Evolutionary conservation across 2,797 vertebrate species (phyloP).

Genomic region (Bradypus variegatus): DNA sequence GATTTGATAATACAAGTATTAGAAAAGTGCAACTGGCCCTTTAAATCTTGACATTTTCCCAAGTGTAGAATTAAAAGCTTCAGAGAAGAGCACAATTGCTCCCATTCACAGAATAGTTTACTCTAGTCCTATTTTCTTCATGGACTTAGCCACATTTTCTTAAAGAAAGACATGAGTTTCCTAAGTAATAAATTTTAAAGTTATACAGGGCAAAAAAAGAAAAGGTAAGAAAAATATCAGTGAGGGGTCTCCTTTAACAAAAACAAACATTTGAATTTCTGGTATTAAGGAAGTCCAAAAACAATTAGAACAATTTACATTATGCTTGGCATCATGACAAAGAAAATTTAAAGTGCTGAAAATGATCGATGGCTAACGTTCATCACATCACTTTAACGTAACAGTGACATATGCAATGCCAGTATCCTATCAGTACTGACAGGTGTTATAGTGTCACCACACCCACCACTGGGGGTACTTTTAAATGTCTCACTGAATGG

Average conservation of each 20-base stretch:
- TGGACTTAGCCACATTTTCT: neutral
- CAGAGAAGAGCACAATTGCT: conserved; percentile 64
- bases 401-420: neutral
- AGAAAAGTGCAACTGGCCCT: conserved; percentile 61
- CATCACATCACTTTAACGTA: neutral
- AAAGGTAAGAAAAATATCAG: neutral
- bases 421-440: neutral
- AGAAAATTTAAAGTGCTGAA: neutral
- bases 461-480: neutral
- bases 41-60: conserved; percentile 66
- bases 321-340: neutral
- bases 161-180: neutral
- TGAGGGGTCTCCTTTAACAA: neutral
- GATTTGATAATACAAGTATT: conserved; percentile 71
- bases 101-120: conserved; percentile 64
- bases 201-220: neutral
- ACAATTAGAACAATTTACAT: neutral
- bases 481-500: neutral
- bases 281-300: neutral
- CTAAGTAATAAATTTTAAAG: conserved; percentile 6
- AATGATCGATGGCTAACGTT: neutral
- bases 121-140: neutral
- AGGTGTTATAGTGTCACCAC: neutral
- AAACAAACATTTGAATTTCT: neutral
- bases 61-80: conserved; percentile 69